Evolutionary conservation across 2,888 invertebrate species (phyloP).

Genomic region (Tuberolachnus salignus): DNA sequence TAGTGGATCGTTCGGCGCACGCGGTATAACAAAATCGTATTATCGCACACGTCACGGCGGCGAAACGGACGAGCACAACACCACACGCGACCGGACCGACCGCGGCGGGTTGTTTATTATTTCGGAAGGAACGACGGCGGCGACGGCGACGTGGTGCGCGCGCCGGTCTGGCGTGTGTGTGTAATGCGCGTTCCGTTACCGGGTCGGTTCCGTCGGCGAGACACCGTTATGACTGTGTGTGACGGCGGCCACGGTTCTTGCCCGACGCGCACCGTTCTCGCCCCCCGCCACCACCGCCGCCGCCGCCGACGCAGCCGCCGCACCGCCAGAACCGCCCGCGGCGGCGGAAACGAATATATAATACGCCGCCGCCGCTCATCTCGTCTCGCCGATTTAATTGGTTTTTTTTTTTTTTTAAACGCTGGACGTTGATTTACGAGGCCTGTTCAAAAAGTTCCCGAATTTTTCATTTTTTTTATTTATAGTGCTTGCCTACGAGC

Average conservation of each 20-base stretch:
- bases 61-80: neutral
- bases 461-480: no score
- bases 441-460: no score
- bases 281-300: neutral
- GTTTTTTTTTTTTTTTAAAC: no score
- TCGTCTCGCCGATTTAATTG: neutral
- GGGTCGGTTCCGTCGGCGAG: conserved; percentile 50
- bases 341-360: conserved; percentile 27
- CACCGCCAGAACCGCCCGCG: conserved; percentile 6
- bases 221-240: conserved; percentile 46
- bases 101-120: neutral
- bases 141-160: neutral
- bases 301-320: neutral
- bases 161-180: neutral
- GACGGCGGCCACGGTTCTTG: conserved; percentile 18
- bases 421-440: no score
- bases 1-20: no score
- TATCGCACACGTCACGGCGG: neutral
- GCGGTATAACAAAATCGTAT: neutral
- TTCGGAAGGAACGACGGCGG: conserved; percentile 27
- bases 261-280: neutral
- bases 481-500: no score
- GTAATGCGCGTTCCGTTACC: conserved; percentile 51
- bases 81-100: conserved; percentile 13
- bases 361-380: neutral